Evolutionary conservation across 2,888 invertebrate genomes (phyloP), one percentile per base, ranked within the genome.

Genomic region (Limnephilus lunatus): DNA sequence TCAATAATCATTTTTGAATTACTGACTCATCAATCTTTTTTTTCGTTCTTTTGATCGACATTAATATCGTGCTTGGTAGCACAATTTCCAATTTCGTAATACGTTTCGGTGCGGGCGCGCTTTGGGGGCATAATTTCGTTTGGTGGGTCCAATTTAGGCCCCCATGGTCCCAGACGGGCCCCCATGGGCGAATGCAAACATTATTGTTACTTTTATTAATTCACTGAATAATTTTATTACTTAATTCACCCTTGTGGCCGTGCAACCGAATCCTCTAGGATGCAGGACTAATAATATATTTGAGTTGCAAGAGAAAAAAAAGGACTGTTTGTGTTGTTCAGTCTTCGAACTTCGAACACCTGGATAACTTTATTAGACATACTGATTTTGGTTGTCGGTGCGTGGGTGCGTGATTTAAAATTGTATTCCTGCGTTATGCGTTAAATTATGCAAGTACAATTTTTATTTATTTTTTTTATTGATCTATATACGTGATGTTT

Each of bases 141-240:
- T 81, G 3, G 44, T 90, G 92, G 89, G 89, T 92, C 85, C 85
- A 92, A 92, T 92, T 92, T 91, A 85, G 44, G 85, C 92, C 92
- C 92, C 81, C 90, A 91, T 90, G 35, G 30, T 81, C 89, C 91
- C 91, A 89, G 80, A 25, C n/a, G 19, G 32, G n/a, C 81, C 89
- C 89, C 81, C 68, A 82, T 90, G 80, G 32, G 19, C 85, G 48
- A 32, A 15, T 31, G 92, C 91, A 88, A 92, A 92, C 92, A 92
- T 80, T 92, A 81, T 81, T 90, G 48, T 90, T 44, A 35, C 39
- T 68, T 91, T 91, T 39, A 92, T 91, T 87, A 92, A 92, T 91
- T 68, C 88, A 91, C 82, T 53, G 85, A 53, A 86, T 91, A 91
- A 91, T 92, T 92, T 92, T 92, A 92, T 92, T 92, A 81, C 92